Percentiles rank a stretch among this genome's conserved stretches.
Conservation (phyloP, 2,888 invertebrate species). For the Temnothorax ravouxi region DNA sequence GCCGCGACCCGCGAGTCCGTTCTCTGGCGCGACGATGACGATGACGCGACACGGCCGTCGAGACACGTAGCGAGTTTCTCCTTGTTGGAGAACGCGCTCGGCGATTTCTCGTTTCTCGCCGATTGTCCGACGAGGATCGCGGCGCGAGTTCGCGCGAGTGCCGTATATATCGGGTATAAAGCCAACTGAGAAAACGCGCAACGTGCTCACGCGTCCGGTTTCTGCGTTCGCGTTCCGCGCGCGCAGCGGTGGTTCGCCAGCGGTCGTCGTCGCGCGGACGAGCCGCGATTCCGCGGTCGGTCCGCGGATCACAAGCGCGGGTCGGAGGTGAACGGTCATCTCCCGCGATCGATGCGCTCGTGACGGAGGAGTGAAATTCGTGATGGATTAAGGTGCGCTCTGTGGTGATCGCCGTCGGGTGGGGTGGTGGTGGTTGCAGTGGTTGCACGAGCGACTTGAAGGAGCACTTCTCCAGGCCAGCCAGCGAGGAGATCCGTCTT, state of each 20-base stretch:
- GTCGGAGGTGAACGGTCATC: too few species aligned
- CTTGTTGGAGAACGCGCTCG: not conserved
- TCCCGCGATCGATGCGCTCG: not conserved
- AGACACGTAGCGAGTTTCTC: not conserved
- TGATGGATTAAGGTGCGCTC: slow-evolving; percentile 28
- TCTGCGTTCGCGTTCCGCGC: not conserved
- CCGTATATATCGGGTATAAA: not conserved
- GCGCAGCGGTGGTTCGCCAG: not conserved
- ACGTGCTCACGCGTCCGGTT: not conserved
- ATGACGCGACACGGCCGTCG: not conserved
- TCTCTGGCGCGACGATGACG: not conserved
- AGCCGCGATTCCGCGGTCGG: too few species aligned
- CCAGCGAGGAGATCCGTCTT: slow-evolving; percentile 1
- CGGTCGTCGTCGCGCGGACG: not conserved
- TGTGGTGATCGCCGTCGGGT: not conserved
- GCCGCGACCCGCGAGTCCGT: not conserved
- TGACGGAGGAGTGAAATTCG: slow-evolving; percentile 18
- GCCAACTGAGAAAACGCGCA: not conserved
- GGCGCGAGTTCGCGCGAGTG: not conserved
- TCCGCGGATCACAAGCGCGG: too few species aligned
- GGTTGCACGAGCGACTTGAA: slow-evolving; percentile 19
- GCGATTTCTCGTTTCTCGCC: not conserved
- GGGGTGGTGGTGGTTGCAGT: not conserved
- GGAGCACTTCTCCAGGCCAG: not conserved
- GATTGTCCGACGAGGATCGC: not conserved